Base-by-base conservation (phyloP, 2,888 invertebrate species). In the Aporophyla nigra region DNA sequence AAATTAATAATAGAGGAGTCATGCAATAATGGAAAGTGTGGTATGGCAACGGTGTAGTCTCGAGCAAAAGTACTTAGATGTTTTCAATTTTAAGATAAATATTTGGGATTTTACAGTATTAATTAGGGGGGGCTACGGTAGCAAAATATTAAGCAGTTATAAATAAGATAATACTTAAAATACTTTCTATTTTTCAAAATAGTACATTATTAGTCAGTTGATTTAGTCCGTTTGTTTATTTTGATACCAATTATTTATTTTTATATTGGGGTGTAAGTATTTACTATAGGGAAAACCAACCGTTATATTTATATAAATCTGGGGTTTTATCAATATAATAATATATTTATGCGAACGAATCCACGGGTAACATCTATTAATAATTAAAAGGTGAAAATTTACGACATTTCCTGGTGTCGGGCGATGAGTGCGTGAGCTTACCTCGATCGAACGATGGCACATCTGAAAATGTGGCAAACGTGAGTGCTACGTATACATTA, bases 391-490 rank as follows among this genome's bases (percentile, higher is more conserved):
- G 93, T 94, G 93, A 92, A 91, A 92, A 93, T 93, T 94, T 93
- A 88, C 91, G 90, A 93, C 87, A 95, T 95, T 95, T 95, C 95
- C 95, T 94, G 95, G 95, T 93, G 89, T 89, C 87, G 83, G 82
- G 65, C 88, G 89, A 92, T 93, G 92, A 87, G 85, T 92, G 93
- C 87, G 88, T 93, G 94, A 90, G 93, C 96, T 96, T 96, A 96
- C 96, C 96, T 96, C 95, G 92, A 85, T 94, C 94, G 88, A 93
- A 91, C 88, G 94, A 92, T 84, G 95, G 92, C 82, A 93, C 91
- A 95, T 96, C 96, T 96, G 96, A 94, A 96, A 96, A 94, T 91
- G 94, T 94, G 94, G 90, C 89, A 93, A 92, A 83, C 86, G 88
- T 95, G 94, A 94, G 93, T 95, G 92, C 89, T 80, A 82, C 75